Evolutionary conservation across 2,888 invertebrate species (phyloP).

Genomic region (Lithophane ornitopus): DNA sequence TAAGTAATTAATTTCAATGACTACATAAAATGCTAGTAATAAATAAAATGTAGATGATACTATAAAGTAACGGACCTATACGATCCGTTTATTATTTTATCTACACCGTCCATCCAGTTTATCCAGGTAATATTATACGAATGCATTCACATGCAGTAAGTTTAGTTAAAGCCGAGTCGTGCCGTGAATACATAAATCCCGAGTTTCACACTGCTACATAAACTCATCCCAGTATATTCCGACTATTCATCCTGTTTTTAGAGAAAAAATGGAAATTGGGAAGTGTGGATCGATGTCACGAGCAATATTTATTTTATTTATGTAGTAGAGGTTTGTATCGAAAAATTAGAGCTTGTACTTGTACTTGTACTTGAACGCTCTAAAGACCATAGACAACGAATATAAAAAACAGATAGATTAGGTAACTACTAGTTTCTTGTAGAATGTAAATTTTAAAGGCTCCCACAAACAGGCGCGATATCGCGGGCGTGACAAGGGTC

Average conservation of each 20-base stretch:
- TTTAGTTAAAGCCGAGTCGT: slow-evolving; percentile 47
- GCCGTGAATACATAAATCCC: slow-evolving; percentile 42
- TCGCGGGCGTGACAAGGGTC: too few relatives aligned
- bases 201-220: slow-evolving; percentile 30
- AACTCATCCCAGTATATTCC: slow-evolving; percentile 16
- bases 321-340: too few relatives aligned
- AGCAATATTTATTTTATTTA: slow-evolving; percentile 15
- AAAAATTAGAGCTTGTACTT: too few relatives aligned
- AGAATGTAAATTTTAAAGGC: too few relatives aligned
- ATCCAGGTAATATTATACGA: slow-evolving; percentile 33
- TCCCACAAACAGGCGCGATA: too few relatives aligned
- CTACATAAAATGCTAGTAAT: neutral
- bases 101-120: slow-evolving; percentile 3
- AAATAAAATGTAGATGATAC: slow-evolving; percentile 2
- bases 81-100: slow-evolving; percentile 10
- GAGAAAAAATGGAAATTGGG: slow-evolving; percentile 38
- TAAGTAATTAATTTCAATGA: too few relatives aligned
- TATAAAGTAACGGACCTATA: neutral
- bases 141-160: slow-evolving; percentile 48
- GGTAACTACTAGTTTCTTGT: too few relatives aligned
- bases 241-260: slow-evolving; percentile 31
- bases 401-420: too few relatives aligned
- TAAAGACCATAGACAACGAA: too few relatives aligned
- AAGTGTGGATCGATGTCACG: slow-evolving; percentile 38
- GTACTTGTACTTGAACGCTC: too few relatives aligned